These are phyloP conservation scores for Phenganax stokvisi DNA, from an alignment of 92 coral and sea anemone genomes.

Conservation along the genomic window DNA sequence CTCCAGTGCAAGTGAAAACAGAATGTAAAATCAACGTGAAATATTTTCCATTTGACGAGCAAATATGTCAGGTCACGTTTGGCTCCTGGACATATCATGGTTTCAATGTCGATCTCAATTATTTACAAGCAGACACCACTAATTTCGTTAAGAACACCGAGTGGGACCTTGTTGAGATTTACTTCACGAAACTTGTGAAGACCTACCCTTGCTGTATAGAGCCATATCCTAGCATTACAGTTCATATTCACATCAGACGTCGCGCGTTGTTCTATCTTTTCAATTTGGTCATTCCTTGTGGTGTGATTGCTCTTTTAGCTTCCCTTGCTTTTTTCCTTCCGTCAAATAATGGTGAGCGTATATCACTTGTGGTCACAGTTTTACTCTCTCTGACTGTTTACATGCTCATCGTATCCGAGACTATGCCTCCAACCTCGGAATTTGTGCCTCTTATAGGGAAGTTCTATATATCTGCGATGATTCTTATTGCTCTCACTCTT, in stretches of 20 bases:
- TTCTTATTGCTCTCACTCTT: slow-evolving; percentile 70
- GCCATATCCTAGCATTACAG: slow-evolving; percentile 67
- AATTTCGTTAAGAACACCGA: slow-evolving; percentile 82
- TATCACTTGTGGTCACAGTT: slow-evolving; percentile 79
- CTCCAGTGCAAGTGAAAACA: slow-evolving; percentile 90
- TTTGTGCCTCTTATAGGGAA: slow-evolving; percentile 84
- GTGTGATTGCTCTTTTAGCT: slow-evolving; percentile 62
- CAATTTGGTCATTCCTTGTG: slow-evolving; percentile 78
- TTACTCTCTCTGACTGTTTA: slow-evolving; percentile 80
- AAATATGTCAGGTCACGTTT: slow-evolving; percentile 66
- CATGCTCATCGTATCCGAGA: slow-evolving; percentile 87
- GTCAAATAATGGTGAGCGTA: slow-evolving; percentile 83
- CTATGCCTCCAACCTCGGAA: slow-evolving; percentile 81
- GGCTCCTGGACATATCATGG: slow-evolving; percentile 97
- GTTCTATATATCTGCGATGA: slow-evolving; percentile 71
- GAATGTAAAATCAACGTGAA: slow-evolving; percentile 89
- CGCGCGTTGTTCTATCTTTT: slow-evolving; percentile 73
- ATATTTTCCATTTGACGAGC: slow-evolving; percentile 85
- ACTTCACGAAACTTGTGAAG: slow-evolving; percentile 59
- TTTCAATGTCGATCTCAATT: slow-evolving; percentile 54
- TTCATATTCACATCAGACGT: slow-evolving; percentile 64
- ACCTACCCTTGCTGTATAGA: slow-evolving; percentile 81
- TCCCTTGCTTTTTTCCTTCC: slow-evolving; percentile 75
- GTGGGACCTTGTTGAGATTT: slow-evolving; percentile 70
- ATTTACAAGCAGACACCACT: slow-evolving; percentile 56